phyloP scores from a whole-genome alignment of 2,797 vertebrate genomes.

The Centroberyx gerrardi region DNA sequence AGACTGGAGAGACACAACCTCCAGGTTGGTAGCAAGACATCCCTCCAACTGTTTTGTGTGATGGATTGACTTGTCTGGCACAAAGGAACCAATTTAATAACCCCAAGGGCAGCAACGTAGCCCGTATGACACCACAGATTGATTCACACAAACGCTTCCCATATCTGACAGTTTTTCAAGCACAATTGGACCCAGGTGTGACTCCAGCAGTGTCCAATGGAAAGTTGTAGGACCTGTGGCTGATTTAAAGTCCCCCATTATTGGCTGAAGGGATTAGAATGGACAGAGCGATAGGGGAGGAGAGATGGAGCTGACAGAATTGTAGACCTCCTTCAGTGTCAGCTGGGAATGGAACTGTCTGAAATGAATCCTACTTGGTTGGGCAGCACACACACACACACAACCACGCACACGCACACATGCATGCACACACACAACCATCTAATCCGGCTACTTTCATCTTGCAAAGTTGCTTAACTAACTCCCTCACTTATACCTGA shows the following conservation, averaged over 20 bases:
- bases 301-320: slow-evolving; percentile 16
- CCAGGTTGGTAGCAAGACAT: slow-evolving; percentile 85
- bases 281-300: not conserved
- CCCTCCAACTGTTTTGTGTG: slow-evolving; percentile 53
- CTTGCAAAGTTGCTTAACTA: slow-evolving; percentile 50
- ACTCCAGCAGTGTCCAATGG: slow-evolving; percentile 37
- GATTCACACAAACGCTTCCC: slow-evolving; percentile 64
- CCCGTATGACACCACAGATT: slow-evolving; percentile 61
- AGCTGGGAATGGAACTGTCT: slow-evolving; percentile 26
- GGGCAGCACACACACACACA: slow-evolving; percentile 10
- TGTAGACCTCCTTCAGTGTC: slow-evolving; percentile 20
- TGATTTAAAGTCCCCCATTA: slow-evolving; percentile 50
- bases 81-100: slow-evolving; percentile 81
- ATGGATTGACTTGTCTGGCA: slow-evolving; percentile 72
- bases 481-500: slow-evolving; percentile 46
- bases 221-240: slow-evolving; percentile 43
- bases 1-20: slow-evolving; percentile 91
- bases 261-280: slow-evolving; percentile 58
- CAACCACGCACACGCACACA: not conserved
- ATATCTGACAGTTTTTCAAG: slow-evolving; percentile 65
- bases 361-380: slow-evolving; percentile 25
- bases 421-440: slow-evolving; percentile 4
- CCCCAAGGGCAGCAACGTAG: slow-evolving; percentile 58
- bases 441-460: slow-evolving; percentile 55
- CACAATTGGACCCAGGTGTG: slow-evolving; percentile 76